Conservation (phyloP, 2,888 invertebrate species). For the Lasioglossum villosulum region DNA sequence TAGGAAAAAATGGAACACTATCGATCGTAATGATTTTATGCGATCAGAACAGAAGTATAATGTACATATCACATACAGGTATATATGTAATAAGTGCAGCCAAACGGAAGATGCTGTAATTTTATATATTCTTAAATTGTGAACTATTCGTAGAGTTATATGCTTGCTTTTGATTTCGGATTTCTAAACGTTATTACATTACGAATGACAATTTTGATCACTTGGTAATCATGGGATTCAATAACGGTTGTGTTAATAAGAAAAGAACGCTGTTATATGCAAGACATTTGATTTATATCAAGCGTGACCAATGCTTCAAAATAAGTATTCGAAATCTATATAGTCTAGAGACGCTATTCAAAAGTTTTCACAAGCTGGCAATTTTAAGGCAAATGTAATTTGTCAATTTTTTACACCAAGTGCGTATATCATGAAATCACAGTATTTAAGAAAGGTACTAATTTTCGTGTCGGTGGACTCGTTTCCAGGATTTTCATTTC, state of each 20-base stretch:
- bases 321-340: slow-evolving; percentile 47
- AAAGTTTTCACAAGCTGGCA: slow-evolving; percentile 65
- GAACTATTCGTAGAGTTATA: slow-evolving; percentile 32
- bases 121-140: slow-evolving; percentile 8
- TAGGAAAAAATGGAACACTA: slow-evolving; percentile 6
- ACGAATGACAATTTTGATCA: slow-evolving; percentile 31
- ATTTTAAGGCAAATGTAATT: slow-evolving; percentile 79
- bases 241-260: slow-evolving; percentile 26
- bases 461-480: slow-evolving; percentile 39
- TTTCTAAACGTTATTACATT: slow-evolving; percentile 29
- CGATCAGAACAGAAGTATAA: slow-evolving; percentile 47
- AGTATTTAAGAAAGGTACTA: slow-evolving; percentile 59
- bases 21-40: slow-evolving; percentile 24
- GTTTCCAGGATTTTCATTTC: too few relatives aligned
- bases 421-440: slow-evolving; percentile 53
- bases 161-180: slow-evolving; percentile 27
- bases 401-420: slow-evolving; percentile 58
- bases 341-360: slow-evolving; percentile 31
- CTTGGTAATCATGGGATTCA: slow-evolving; percentile 23
- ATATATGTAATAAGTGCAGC: slow-evolving; percentile 24
- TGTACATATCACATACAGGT: slow-evolving; percentile 1
- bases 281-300: slow-evolving; percentile 35
- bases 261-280: slow-evolving; percentile 17
- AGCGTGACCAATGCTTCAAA: slow-evolving; percentile 36
- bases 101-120: slow-evolving; percentile 22